Percentiles rank a stretch among this genome's conserved stretches.
Conservation (phyloP, 2,797 vertebrate species). For the Mionectes olivaceus region DNA sequence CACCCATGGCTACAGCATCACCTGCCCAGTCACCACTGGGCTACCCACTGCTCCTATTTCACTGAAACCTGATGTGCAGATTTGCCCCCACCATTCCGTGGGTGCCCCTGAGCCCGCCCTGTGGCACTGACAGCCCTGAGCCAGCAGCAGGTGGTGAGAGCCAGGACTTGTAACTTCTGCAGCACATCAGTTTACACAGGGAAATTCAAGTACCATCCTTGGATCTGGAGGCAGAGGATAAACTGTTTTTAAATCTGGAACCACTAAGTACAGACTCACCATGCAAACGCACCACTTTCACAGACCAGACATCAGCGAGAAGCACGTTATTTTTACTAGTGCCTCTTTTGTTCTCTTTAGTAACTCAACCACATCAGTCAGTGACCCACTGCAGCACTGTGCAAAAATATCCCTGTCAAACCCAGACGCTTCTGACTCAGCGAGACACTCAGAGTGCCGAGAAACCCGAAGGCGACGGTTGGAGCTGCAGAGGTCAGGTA, state of each 20-base stretch:
- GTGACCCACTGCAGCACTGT: not conserved
- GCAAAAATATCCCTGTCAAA: not conserved
- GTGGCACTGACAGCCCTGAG: not conserved
- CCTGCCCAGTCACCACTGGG: not conserved
- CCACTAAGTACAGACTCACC: not conserved
- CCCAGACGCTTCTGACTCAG: not conserved
- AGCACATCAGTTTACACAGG: not conserved
- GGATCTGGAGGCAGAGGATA: not conserved
- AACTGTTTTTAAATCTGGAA: not conserved
- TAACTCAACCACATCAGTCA: slow-evolving; percentile 8
- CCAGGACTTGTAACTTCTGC: accelerated
- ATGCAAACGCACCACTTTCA: not conserved
- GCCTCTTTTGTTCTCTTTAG: not conserved
- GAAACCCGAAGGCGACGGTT: not conserved
- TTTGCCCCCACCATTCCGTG: not conserved
- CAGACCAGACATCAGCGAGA: accelerated
- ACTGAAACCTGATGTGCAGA: accelerated
- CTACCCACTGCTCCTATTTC: not conserved
- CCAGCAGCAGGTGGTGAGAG: not conserved
- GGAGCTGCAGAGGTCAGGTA: not conserved
- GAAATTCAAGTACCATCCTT: not conserved
- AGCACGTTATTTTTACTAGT: slow-evolving; percentile 18
- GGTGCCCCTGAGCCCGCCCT: not conserved
- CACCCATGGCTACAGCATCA: not conserved
- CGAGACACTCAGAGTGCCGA: not conserved